phyloP scores from a whole-genome alignment of 1,140 invertebrate species.

The Epicauta chinensis region DNA sequence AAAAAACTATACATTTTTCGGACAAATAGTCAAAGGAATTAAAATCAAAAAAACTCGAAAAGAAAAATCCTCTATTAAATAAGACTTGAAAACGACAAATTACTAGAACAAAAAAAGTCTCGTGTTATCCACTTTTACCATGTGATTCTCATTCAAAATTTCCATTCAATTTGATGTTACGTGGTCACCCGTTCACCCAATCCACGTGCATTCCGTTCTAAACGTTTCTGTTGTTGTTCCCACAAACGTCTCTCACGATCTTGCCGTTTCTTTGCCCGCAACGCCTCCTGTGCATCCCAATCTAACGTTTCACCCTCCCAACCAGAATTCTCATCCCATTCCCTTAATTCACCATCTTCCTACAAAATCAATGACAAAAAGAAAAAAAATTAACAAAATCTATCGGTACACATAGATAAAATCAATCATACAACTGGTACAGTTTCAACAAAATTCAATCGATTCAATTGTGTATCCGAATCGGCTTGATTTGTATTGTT shows the following conservation, averaged over 20 bases:
- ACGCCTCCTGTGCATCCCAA: constrained; percentile 42
- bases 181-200: constrained; percentile 31
- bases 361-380: background rate
- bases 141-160: background rate
- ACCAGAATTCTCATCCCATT: constrained; percentile 49
- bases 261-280: constrained; percentile 44
- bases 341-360: constrained; percentile 28
- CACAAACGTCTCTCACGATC: constrained; percentile 44
- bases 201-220: constrained; percentile 44
- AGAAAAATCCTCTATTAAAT: too few species aligned
- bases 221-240: constrained; percentile 46
- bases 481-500: constrained; percentile 36
- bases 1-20: too few species aligned
- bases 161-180: constrained; percentile 3
- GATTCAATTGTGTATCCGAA: constrained; percentile 30
- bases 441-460: constrained; percentile 36
- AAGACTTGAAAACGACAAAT: too few species aligned
- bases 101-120: too few species aligned
- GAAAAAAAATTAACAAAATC: background rate
- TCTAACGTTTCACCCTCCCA: constrained; percentile 49
- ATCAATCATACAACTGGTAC: constrained; percentile 12
- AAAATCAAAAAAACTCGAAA: too few species aligned
- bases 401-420: background rate
- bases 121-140: too few species aligned
- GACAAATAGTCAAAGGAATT: too few species aligned